phyloP scores from a whole-genome alignment of 1,140 invertebrate species.

The Leguminivora glycinivorella region DNA sequence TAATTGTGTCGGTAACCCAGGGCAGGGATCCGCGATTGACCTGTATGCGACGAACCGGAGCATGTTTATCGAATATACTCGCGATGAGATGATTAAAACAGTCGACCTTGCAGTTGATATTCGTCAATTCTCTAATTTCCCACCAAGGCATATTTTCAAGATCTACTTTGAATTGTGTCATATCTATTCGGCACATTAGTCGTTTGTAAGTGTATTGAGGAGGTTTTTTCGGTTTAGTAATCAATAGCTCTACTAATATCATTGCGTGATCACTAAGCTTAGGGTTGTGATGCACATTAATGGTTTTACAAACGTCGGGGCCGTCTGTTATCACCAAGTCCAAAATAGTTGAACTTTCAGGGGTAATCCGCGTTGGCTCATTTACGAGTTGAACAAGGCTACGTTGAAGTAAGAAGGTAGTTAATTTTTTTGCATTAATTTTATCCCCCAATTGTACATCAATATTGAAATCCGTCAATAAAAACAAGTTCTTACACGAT shows the following conservation, averaged over 20 bases:
- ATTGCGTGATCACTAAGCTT: conserved; percentile 40
- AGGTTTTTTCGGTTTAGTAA: conserved; percentile 31
- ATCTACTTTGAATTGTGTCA: conserved; percentile 32
- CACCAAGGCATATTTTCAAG: conserved; percentile 33
- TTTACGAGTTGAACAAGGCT: conserved; percentile 37
- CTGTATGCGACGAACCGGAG: conserved; percentile 32
- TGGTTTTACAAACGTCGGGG: conserved; percentile 30
- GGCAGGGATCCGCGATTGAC: conserved; percentile 34
- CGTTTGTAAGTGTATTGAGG: background rate
- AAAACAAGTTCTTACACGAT: conserved; percentile 29
- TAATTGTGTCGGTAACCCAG: conserved; percentile 42
- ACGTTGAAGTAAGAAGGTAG: conserved; percentile 33
- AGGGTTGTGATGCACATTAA: conserved; percentile 35
- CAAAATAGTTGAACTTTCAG: conserved; percentile 32
- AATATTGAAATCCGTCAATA: conserved; percentile 45
- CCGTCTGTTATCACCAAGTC: conserved; percentile 37
- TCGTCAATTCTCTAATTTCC: background rate
- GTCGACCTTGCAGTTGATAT: conserved; percentile 35
- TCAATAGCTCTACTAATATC: conserved; percentile 32
- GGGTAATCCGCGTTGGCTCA: conserved; percentile 40
- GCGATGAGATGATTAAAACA: conserved; percentile 32
- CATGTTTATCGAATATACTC: conserved; percentile 38
- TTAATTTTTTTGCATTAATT: conserved; percentile 29
- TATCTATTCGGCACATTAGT: conserved; percentile 6
- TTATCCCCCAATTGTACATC: conserved; percentile 30